A percentile compares a stretch with the other conserved stretches of the same genome.
Evolutionary conservation across 2,797 vertebrate species (phyloP).

Genomic region (Lutjanus argentimaculatus): DNA sequence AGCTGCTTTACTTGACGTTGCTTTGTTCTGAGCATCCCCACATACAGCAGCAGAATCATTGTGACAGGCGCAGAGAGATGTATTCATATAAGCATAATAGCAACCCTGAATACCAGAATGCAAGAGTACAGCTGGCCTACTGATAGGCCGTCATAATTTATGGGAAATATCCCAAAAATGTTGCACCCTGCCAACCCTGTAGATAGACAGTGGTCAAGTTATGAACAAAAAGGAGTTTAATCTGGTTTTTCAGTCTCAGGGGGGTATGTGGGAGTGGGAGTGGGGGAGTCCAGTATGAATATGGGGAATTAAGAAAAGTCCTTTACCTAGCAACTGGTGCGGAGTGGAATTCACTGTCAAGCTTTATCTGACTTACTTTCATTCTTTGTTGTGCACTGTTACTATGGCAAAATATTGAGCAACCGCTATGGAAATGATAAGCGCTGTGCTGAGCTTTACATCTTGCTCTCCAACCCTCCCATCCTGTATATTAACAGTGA

Average conservation of each 20-base stretch:
- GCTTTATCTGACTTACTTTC: conserved; percentile 71
- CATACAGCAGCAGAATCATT: conserved; percentile 74
- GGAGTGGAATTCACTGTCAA: conserved; percentile 77
- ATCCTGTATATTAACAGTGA: conserved; percentile 14
- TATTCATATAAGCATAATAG: conserved; percentile 84
- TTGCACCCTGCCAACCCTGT: conserved; percentile 65
- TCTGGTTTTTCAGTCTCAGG: conserved; percentile 68
- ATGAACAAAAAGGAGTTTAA: conserved; percentile 70
- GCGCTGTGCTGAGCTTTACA: conserved; percentile 41
- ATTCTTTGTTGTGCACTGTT: conserved; percentile 66
- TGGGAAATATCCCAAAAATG: conserved; percentile 81
- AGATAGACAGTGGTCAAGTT: conserved; percentile 64
- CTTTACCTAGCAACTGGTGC: conserved; percentile 82
- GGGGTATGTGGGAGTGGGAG: conserved; percentile 66
- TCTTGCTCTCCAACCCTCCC: conserved; percentile 17
- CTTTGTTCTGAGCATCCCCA: conserved; percentile 73
- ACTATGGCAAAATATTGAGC: conserved; percentile 61
- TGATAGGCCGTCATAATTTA: conserved; percentile 80
- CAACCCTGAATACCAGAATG: conserved; percentile 70
- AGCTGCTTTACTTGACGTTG: conserved; percentile 56
- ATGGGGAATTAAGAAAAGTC: conserved; percentile 76
- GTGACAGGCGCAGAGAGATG: conserved; percentile 82
- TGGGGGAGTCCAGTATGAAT: conserved; percentile 71
- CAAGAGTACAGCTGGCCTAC: conserved; percentile 78
- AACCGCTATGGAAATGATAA: conserved; percentile 47